phyloP scores from a whole-genome alignment of 1,140 invertebrate species.

The Drosophila azteca region DNA sequence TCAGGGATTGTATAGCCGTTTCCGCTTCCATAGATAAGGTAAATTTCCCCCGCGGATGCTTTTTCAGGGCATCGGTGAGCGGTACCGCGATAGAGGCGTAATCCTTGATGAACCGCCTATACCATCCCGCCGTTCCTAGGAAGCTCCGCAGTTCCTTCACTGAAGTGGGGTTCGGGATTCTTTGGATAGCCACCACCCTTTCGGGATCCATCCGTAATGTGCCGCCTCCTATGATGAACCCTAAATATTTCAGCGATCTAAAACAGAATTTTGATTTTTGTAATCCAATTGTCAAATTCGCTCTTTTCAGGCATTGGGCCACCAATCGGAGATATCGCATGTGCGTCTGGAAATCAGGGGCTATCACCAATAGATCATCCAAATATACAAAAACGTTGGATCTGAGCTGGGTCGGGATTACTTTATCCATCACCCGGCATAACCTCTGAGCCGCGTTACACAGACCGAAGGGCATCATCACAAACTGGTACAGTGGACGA shows the following conservation, averaged over 20 bases:
- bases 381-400: too few species aligned
- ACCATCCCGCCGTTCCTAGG: conserved; percentile 25
- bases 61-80: conserved; percentile 6
- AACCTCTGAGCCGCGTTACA: too few species aligned
- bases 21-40: neutral
- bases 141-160: conserved; percentile 18
- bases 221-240: conserved; percentile 24
- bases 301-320: too few species aligned
- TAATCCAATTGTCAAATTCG: too few species aligned
- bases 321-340: too few species aligned
- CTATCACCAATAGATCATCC: too few species aligned
- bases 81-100: conserved; percentile 6
- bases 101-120: conserved; percentile 9
- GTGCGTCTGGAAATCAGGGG: too few species aligned
- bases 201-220: conserved; percentile 32
- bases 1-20: neutral
- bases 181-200: conserved; percentile 37
- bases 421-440: too few species aligned
- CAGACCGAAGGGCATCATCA: too few species aligned
- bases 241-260: conserved; percentile 31
- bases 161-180: conserved; percentile 10
- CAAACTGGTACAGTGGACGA: too few species aligned
- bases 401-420: too few species aligned
- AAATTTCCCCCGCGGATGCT: conserved; percentile 1
- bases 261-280: conserved; percentile 70